Percentiles rank a stretch among this genome's conserved stretches.
These are phyloP conservation scores for Andinoacara biseriatus DNA, from an alignment of 2,113 vertebrate genomes.

Conservation along the genomic window DNA sequence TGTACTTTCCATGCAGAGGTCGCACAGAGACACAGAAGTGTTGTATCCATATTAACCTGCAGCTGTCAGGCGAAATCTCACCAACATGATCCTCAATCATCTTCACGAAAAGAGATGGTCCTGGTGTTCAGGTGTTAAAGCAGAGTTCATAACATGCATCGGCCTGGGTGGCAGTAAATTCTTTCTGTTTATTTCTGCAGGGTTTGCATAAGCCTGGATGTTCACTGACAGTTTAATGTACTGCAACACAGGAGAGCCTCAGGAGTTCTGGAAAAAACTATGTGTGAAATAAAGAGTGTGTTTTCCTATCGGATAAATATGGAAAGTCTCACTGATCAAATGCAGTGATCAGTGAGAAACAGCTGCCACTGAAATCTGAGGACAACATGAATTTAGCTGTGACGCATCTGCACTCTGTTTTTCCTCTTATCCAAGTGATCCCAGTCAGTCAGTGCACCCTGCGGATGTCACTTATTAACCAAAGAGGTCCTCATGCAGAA, in stretches of 20 bases:
- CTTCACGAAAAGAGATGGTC: not conserved
- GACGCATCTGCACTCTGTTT: not conserved
- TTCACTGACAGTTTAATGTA: no score
- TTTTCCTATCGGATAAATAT: not conserved
- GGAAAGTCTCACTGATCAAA: not conserved
- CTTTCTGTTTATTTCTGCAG: no score
- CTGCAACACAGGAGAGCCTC: not conserved
- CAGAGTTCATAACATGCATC: not conserved
- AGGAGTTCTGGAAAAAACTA: not conserved
- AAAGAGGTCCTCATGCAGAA: not conserved
- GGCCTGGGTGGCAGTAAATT: not conserved
- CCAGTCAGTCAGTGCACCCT: not conserved
- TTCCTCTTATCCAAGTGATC: not conserved
- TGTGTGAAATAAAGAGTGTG: no score
- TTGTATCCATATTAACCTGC: no score
- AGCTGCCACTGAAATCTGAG: not conserved
- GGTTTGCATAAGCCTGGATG: no score
- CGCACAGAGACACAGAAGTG: no score
- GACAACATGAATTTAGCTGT: not conserved
- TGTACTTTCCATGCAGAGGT: no score
- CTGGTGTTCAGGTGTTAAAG: not conserved
- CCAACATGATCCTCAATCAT: not conserved
- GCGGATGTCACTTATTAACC: conserved; percentile 54
- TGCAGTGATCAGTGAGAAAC: not conserved
- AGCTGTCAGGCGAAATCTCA: not conserved